Percentiles rank a stretch among this genome's conserved stretches.
phyloP scores from a whole-genome alignment of 2,888 invertebrate species.

The Ophion ventricosus region DNA sequence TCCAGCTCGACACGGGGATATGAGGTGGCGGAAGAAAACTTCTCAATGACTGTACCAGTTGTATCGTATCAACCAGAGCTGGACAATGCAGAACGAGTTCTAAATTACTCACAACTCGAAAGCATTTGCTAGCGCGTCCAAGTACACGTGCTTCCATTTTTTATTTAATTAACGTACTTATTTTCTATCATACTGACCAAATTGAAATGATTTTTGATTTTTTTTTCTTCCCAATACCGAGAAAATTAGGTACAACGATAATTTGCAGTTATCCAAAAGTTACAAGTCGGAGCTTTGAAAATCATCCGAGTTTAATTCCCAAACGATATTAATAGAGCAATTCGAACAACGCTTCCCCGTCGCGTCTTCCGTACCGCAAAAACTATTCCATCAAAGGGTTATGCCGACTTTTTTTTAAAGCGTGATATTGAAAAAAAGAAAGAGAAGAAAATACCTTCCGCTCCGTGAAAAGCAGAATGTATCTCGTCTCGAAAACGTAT shows the following conservation, averaged over 20 bases:
- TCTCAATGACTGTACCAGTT: conserved; percentile 92
- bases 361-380: background rate
- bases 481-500: no score
- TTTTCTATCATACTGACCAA: background rate
- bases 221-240: no score
- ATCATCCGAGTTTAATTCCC: no score
- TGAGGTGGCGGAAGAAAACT: conserved; percentile 94
- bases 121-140: background rate
- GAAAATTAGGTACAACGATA: no score
- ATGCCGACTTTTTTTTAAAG: background rate
- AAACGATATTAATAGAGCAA: background rate
- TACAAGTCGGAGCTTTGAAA: no score
- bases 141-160: background rate
- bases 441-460: background rate
- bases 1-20: conserved; percentile 95
- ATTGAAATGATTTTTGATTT: background rate
- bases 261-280: no score
- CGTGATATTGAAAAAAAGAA: background rate
- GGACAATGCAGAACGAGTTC: conserved; percentile 39
- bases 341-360: background rate
- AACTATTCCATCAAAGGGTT: background rate
- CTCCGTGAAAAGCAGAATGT: no score
- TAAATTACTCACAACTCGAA: conserved; percentile 13
- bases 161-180: background rate
- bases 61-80: conserved; percentile 93